Evolutionary conservation across 2,888 invertebrate species (phyloP), one percentile per base, ranked within the genome.

Genomic region (Andrena minutula): DNA sequence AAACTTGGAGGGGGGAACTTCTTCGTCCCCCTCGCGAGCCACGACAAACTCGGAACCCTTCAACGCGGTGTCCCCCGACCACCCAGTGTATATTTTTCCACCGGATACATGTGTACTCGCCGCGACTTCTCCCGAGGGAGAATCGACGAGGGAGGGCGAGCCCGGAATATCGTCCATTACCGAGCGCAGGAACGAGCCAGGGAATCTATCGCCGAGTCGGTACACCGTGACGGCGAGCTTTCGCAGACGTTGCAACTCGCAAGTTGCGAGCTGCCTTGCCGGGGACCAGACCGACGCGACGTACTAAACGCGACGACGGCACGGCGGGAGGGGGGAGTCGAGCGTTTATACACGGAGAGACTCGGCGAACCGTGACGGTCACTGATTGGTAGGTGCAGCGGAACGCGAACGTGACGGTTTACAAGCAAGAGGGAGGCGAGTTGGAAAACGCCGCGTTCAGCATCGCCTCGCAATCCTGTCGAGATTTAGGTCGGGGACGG

Each of bases 1-100:
- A 87, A 87, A 87, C 79, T 87, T 86, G 53, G 74, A 23, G 23
- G 80, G 83, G 51, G 69, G 70, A 83, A 72, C 72, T 78, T 75
- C 66, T 71, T 63, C 71, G 64, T 49, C 51, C 53, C 61, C 47
- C 35, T 35, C 20, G 26, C 2, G 41, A 4, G 12, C 35, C 10
- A 16, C 58, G 41, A 41, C 41, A 16, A 41, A 41, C 41, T 16
- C 12, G 1, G 41, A 4, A 41, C n/a, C 53, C 30, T 26, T 5
- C 20, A 53, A 6, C 60, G 5, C 56, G 23, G 28, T 41, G 41
- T 63, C 53, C 5, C n/a, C n/a, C 16, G 35, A 47, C 64, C 49
- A 10, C 10, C 30, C 61, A 8, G 5, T 58, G 41, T 63, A 56
- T 69, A 69, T 75, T 66, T 77, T 73, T 66, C 72, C 49, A 41